A percentile compares a stretch with the other conserved stretches of the same genome.
These are phyloP conservation scores for Clepsis dumicolana DNA, from an alignment of 2,888 invertebrate species.

Conservation along the genomic window DNA sequence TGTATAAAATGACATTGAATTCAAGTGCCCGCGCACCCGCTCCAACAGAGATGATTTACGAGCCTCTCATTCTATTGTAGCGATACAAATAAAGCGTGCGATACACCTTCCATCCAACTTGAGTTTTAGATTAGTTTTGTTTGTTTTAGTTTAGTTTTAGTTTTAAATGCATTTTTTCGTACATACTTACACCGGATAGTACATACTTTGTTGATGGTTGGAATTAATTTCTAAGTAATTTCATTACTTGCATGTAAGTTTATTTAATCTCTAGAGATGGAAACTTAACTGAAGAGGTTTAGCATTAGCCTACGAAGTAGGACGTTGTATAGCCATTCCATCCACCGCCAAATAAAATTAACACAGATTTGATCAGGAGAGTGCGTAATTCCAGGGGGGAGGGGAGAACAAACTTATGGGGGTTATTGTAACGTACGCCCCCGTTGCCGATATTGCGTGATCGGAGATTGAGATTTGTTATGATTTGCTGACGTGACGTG, in stretches of 20 bases:
- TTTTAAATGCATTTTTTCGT: not conserved
- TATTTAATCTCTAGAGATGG: too few relatives aligned
- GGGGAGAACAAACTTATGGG: not conserved
- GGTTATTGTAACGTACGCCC: not conserved
- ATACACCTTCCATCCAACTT: constrained; percentile 26
- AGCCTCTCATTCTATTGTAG: constrained; percentile 30
- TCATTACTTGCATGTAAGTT: too few relatives aligned
- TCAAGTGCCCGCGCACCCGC: constrained; percentile 25
- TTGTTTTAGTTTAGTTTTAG: too few relatives aligned
- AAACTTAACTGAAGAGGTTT: too few relatives aligned
- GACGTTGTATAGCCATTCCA: too few relatives aligned
- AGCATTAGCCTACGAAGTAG: too few relatives aligned
- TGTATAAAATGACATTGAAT: constrained; percentile 42
- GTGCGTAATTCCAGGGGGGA: not conserved
- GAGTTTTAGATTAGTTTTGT: too few relatives aligned
- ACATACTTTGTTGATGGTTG: too few relatives aligned
- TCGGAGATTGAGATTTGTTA: not conserved
- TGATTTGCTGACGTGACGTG: not conserved
- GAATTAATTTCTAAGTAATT: too few relatives aligned
- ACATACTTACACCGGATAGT: too few relatives aligned
- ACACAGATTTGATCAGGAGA: not conserved
- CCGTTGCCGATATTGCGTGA: constrained; percentile 5
- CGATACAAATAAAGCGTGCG: constrained; percentile 33
- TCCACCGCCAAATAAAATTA: not conserved
- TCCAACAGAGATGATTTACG: constrained; percentile 38